Conservation (phyloP, 2,888 invertebrate species). For the Ophion ellenae region DNA sequence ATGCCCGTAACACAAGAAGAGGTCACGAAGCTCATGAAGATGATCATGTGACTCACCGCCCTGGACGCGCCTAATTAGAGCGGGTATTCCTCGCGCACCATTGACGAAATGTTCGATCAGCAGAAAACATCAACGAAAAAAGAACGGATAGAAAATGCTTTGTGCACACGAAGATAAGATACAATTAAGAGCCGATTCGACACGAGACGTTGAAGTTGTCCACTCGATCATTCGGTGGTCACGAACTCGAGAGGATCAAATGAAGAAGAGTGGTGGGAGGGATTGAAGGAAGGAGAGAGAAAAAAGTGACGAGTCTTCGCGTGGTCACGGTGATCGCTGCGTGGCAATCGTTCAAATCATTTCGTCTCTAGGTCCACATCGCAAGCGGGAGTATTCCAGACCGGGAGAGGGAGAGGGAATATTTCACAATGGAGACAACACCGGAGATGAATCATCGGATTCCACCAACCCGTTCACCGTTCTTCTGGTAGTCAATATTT, state of each 20-base stretch:
- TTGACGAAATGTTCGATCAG: not conserved
- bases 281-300: slow-evolving; percentile 22
- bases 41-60: too few relatives aligned
- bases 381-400: not conserved
- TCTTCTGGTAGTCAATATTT: slow-evolving; percentile 10
- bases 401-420: slow-evolving; percentile 34
- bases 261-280: slow-evolving; percentile 17
- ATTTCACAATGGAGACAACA: slow-evolving; percentile 60
- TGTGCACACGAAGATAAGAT: not conserved
- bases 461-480: slow-evolving; percentile 46
- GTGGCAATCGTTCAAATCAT: slow-evolving; percentile 68
- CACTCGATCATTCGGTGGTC: slow-evolving; percentile 64
- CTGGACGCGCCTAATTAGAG: too few relatives aligned
- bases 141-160: not conserved
- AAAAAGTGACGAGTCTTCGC: slow-evolving; percentile 51
- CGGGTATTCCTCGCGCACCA: too few relatives aligned
- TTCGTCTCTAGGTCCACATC: slow-evolving; percentile 1
- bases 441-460: slow-evolving; percentile 67
- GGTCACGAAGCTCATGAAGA: not conserved
- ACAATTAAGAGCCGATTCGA: slow-evolving; percentile 66
- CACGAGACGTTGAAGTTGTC: slow-evolving; percentile 35
- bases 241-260: slow-evolving; percentile 46
- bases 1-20: slow-evolving; percentile 2
- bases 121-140: not conserved
- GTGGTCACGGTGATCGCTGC: slow-evolving; percentile 47